A percentile compares a stretch with the other conserved stretches of the same genome.
Conservation (phyloP, 2,888 invertebrate genomes). For the Pocota personata region DNA sequence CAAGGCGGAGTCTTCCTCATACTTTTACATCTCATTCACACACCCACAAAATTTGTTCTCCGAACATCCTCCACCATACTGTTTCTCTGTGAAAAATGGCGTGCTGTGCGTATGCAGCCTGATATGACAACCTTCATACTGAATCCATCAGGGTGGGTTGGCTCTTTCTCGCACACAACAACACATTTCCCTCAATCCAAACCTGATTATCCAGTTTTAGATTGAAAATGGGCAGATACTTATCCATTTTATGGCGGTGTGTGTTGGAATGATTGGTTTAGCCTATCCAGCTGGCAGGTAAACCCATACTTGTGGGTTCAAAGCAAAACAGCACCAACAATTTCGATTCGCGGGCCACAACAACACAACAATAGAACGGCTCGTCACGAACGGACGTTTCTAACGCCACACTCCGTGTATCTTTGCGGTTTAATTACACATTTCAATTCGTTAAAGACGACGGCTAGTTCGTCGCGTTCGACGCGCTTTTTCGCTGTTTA, state of each 20-base stretch:
- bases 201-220: slow-evolving; percentile 61
- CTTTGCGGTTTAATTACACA: slow-evolving; percentile 60
- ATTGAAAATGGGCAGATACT: slow-evolving; percentile 54
- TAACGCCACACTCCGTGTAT: slow-evolving; percentile 51
- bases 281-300: slow-evolving; percentile 66
- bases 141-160: slow-evolving; percentile 23
- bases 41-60: neutral
- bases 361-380: slow-evolving; percentile 82
- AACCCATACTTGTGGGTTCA: slow-evolving; percentile 31
- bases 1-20: slow-evolving; percentile 26
- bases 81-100: slow-evolving; percentile 52
- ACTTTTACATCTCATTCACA: slow-evolving; percentile 15
- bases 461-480: slow-evolving; percentile 58
- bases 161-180: slow-evolving; percentile 17
- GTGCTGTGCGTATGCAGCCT: slow-evolving; percentile 22
- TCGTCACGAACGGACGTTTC: slow-evolving; percentile 81
- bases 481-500: slow-evolving; percentile 43
- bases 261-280: slow-evolving; percentile 56
- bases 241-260: slow-evolving; percentile 13
- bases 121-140: slow-evolving; percentile 47
- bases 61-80: slow-evolving; percentile 38
- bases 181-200: neutral
- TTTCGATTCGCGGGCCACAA: slow-evolving; percentile 61
- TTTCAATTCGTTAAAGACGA: slow-evolving; percentile 68
- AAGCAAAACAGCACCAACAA: slow-evolving; percentile 70